Evolutionary conservation across 2,797 vertebrate genomes (phyloP), one percentile per base, ranked within the genome.

Genomic region (Philypnodon macrostomus): DNA sequence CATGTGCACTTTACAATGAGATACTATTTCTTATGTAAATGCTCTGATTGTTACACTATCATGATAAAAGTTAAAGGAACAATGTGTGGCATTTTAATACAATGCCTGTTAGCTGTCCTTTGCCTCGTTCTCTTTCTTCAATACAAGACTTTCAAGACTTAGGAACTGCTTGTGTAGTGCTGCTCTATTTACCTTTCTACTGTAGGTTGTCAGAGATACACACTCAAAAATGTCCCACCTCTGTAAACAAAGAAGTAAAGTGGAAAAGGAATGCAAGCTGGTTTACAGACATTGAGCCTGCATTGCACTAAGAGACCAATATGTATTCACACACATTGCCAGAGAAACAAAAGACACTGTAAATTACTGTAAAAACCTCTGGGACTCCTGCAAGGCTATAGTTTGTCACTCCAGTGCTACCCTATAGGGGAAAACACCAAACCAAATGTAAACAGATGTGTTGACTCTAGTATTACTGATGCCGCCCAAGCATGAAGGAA

Each of bases 321-420:
- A 8, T 39, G 37, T 46, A n/a, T 17, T 16, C 5, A 35, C 31
- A 52, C 31, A 56, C 17, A 44, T 32, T 17, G 10, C 40, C 52
- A 46, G 46, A 15, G 29, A 67, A 78, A 58, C 63, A 39, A 67
- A 46, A 59, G 35, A 49, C n/a, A n/a, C n/a, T n/a, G n/a, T n/a
- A n/a, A n/a, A n/a, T n/a, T n/a, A n/a, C n/a, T n/a, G n/a, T n/a
- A n/a, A n/a, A n/a, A 44, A 49, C 47, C 33, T 59, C 47, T 42
- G 45, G 23, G 30, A 44, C n/a, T 73, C 56, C 34, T 53, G 41
- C 34, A 45, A 62, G 58, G 46, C n/a, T 23, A 19, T 33, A 15
- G 47, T 63, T 65, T 66, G n/a, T 55, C 35, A 73, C 32, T 4
- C 11, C 29, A 49, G 52, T 23, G 24, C 35, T 49, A 45, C 26